These are phyloP conservation scores for Calliopum simillimum DNA, from an alignment of 2,888 invertebrate species.

Conservation along the genomic window DNA sequence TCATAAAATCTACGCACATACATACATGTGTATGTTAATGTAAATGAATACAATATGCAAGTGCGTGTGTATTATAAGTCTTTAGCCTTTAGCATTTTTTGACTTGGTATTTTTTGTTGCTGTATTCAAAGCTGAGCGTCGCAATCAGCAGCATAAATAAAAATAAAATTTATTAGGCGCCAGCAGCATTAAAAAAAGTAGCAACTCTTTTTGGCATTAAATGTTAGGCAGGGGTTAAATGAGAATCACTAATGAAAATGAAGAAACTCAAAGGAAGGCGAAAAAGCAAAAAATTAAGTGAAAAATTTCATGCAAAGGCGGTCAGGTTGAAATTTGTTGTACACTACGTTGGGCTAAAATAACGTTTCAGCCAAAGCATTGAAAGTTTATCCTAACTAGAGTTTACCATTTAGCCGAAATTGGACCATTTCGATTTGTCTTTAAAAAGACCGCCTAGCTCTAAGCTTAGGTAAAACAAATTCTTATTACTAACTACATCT, in stretches of 20 bases:
- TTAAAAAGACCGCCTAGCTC: too few relatives aligned
- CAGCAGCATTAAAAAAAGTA: conserved; percentile 23
- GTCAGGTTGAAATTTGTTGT: background rate
- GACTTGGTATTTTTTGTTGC: conserved; percentile 1
- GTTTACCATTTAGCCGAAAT: too few relatives aligned
- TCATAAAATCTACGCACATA: conserved; percentile 25
- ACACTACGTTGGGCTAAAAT: background rate
- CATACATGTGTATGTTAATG: conserved; percentile 35
- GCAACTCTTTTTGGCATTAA: background rate
- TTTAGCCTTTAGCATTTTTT: conserved; percentile 40
- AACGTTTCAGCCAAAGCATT: too few relatives aligned
- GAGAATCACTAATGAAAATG: conserved; percentile 20
- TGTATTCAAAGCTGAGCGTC: background rate
- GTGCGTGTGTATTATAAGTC: conserved; percentile 54
- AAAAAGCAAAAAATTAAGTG: background rate
- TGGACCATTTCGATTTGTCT: too few relatives aligned
- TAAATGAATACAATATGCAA: conserved; percentile 40
- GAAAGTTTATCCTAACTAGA: too few relatives aligned
- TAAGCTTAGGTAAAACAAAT: too few relatives aligned
- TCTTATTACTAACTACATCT: too few relatives aligned
- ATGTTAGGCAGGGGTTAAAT: background rate
- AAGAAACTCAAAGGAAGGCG: background rate
- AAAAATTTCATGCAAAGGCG: too few relatives aligned
- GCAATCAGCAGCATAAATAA: conserved; percentile 35
- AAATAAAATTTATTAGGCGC: conserved; percentile 43